Evolutionary conservation across 1,140 invertebrate species (phyloP).

Genomic region (Drosophila insularis): DNA sequence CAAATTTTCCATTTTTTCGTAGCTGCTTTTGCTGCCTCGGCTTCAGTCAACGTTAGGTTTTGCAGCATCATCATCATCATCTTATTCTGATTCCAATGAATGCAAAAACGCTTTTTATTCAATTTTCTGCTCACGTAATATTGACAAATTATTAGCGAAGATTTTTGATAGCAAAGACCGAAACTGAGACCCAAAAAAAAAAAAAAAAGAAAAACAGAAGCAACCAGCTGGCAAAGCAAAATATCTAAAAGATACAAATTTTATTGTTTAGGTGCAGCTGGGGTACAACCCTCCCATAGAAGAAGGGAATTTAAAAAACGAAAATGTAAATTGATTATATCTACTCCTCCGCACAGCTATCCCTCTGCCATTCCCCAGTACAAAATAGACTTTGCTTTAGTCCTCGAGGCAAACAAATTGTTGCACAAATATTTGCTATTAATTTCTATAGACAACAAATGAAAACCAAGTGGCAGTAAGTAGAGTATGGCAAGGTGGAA

Average conservation of each 20-base stretch:
- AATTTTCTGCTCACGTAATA: constrained; percentile 82
- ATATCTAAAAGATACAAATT: constrained; percentile 33
- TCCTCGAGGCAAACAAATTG: constrained; percentile 68
- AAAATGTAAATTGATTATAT: constrained; percentile 70
- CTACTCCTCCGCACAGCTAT: not conserved
- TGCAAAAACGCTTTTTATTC: constrained; percentile 79
- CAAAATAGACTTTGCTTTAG: constrained; percentile 33
- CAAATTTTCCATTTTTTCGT: constrained; percentile 21
- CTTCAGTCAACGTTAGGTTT: not conserved
- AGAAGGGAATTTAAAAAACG: constrained; percentile 37
- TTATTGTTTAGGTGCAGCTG: constrained; percentile 66
- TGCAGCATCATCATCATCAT: not conserved
- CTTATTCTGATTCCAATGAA: constrained; percentile 37
- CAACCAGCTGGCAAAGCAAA: constrained; percentile 51
- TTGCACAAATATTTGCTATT: constrained; percentile 75
- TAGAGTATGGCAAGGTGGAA: constrained; percentile 1
- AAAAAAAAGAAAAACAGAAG: constrained; percentile 15
- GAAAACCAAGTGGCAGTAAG: constrained; percentile 27
- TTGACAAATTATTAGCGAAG: constrained; percentile 82
- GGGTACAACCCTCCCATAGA: not conserved
- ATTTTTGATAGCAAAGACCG: constrained; percentile 64
- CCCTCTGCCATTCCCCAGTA: constrained; percentile 1
- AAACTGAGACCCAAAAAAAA: not conserved
- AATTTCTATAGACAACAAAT: constrained; percentile 72
- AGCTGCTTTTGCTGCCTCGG: constrained; percentile 18